Evolutionary conservation across 2,797 vertebrate species (phyloP), one percentile per base, ranked within the genome.

Genomic region (Pangasius mekongensis): DNA sequence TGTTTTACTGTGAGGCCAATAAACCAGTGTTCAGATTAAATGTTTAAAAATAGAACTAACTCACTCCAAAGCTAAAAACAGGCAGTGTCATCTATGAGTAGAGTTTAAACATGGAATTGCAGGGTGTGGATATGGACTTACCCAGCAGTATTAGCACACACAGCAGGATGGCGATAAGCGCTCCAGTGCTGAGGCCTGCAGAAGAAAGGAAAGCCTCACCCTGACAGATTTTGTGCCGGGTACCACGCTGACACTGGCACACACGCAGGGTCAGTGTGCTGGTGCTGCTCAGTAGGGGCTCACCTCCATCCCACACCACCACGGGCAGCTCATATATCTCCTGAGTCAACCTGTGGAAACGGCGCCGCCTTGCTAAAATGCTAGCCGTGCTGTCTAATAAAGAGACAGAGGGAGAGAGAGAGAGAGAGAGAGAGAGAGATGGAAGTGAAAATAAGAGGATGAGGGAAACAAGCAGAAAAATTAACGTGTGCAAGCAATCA

Each of bases 81-180:
- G 14, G 66, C 4, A 67, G 30, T 69, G 66, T 18, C 16, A 49
- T 22, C 10, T 11, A 49, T 49, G 43, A 20, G 10, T 27, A 36
- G 16, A 76, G 43, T 74, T 10, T 62, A 54, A 30, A 10, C 0
- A 22, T 39, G 5, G 30, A 56, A 24, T 20, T 69, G 52, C 10
- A 76, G 58, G 58, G 33, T 54, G 39, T 52, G 10, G 58, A 49
- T 0, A 62, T 8, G 13, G 67, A 91, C 97, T 97, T 92, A 99
- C 98, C 97, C n/a, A 99, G 96, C 90, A 99, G 96, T 93, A 99
- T 98, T 94, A 99, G 88, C 82, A 99, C 96, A 92, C 98, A 99
- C 87, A 99, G 97, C 80, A 99, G 96, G 93, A 99, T 99, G 84
- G 98, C 99, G 0, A 99, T 98, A 91, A 99, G 95, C 11, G 99